Conservation (phyloP, 2,797 vertebrate genomes). For the Neosilurus mollespiculum region DNA sequence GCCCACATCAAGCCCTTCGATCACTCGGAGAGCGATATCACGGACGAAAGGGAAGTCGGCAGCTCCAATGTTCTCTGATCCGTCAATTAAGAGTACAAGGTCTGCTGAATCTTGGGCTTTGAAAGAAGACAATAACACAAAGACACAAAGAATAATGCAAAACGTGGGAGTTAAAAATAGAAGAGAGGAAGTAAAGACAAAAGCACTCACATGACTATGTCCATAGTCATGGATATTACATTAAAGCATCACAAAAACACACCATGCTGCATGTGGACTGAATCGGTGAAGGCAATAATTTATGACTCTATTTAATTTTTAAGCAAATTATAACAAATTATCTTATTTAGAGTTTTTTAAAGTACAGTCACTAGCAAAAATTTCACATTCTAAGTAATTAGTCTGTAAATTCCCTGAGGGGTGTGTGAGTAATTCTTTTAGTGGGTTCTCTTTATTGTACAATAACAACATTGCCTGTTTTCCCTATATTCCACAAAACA, state of each 20-base stretch:
- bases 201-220: constrained; percentile 76
- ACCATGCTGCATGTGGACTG: constrained; percentile 94
- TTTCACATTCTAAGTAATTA: not conserved
- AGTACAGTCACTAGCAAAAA: not conserved
- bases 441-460: not conserved
- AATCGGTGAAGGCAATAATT: constrained; percentile 72
- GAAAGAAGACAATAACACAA: constrained; percentile 68
- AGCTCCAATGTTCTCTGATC: constrained; percentile 95
- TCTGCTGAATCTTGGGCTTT: constrained; percentile 92
- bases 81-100: constrained; percentile 99
- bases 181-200: constrained; percentile 67
- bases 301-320: not conserved
- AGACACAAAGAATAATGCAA: constrained; percentile 78
- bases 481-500: too few relatives aligned
- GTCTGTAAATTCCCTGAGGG: not conserved
- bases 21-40: constrained; percentile 89
- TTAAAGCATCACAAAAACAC: constrained; percentile 76
- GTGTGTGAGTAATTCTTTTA: not conserved
- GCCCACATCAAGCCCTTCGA: constrained; percentile 88
- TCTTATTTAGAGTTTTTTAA: not conserved
- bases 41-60: constrained; percentile 87
- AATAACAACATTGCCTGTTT: too few relatives aligned
- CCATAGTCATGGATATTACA: constrained; percentile 79
- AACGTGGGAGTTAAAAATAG: constrained; percentile 87
- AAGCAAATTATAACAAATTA: not conserved